Evolutionary conservation across 2,797 vertebrate genomes (phyloP).

Genomic region (Falco berigora): DNA sequence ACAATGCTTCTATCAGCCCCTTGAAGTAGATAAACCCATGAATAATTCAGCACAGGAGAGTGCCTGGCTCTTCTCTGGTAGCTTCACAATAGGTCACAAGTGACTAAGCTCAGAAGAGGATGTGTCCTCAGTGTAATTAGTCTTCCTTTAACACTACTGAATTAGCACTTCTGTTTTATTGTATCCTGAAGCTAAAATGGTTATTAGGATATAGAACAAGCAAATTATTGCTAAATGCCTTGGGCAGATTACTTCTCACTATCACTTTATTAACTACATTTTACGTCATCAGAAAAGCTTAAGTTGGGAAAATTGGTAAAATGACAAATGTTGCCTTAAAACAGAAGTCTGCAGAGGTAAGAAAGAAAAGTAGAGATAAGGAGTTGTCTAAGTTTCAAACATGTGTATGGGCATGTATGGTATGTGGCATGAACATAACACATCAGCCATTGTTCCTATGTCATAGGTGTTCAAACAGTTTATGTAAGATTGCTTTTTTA

Average conservation of each 20-base stretch:
- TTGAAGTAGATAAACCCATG: slow-evolving; percentile 7
- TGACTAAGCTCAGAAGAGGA: slow-evolving; percentile 57
- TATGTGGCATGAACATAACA: not conserved
- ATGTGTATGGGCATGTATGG: not conserved
- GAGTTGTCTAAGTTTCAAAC: not conserved
- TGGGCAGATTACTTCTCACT: slow-evolving; percentile 47
- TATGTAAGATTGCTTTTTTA: not conserved
- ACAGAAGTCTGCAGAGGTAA: not conserved
- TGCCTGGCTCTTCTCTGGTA: slow-evolving; percentile 25
- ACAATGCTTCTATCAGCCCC: not conserved
- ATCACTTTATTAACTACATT: slow-evolving; percentile 31
- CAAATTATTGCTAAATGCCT: slow-evolving; percentile 65
- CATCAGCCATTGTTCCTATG: not conserved
- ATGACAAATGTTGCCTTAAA: not conserved
- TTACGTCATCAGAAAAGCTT: slow-evolving; percentile 28
- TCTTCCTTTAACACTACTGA: slow-evolving; percentile 63
- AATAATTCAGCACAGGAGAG: slow-evolving; percentile 51
- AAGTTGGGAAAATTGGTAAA: not conserved
- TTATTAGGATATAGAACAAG: slow-evolving; percentile 70
- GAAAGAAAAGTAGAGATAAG: not conserved
- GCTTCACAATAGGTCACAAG: slow-evolving; percentile 46
- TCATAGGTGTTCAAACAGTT: not conserved
- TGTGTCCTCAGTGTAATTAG: slow-evolving; percentile 61
- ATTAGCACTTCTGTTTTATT: slow-evolving; percentile 66
- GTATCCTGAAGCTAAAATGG: slow-evolving; percentile 54